Percentiles rank a stretch among this genome's conserved stretches.
phyloP scores from a whole-genome alignment of 2,888 invertebrate genomes.

The Acronicta psi region DNA sequence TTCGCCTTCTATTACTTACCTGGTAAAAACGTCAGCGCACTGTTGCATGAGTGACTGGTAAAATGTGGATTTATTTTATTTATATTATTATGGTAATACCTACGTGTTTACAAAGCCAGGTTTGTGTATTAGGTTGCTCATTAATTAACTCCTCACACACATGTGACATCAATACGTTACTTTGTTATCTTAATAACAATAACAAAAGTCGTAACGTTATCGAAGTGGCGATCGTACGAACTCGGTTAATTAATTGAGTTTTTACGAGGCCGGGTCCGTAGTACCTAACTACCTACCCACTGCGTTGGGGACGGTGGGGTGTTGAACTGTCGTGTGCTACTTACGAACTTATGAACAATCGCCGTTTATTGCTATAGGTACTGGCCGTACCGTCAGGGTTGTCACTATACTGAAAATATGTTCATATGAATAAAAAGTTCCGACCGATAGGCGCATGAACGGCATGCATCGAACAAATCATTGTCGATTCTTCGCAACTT shows the following conservation, averaged over 20 bases:
- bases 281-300: not conserved
- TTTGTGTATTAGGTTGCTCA: slow-evolving; percentile 3
- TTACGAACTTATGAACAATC: slow-evolving; percentile 24
- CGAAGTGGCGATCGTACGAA: slow-evolving; percentile 27
- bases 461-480: no score
- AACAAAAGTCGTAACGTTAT: slow-evolving; percentile 14
- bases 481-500: no score
- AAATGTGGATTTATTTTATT: no score
- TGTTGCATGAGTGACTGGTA: no score
- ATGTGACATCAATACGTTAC: slow-evolving; percentile 4
- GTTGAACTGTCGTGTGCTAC: slow-evolving; percentile 28
- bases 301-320: slow-evolving; percentile 8
- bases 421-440: no score
- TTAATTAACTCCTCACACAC: slow-evolving; percentile 4
- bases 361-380: slow-evolving; percentile 27
- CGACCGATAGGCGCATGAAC: no score
- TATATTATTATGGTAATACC: no score
- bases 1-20: no score
- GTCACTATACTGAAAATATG: not conserved
- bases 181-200: slow-evolving; percentile 33
- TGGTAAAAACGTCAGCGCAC: no score
- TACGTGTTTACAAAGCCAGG: not conserved
- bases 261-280: slow-evolving; percentile 34
- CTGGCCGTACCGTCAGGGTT: slow-evolving; percentile 2
- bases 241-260: slow-evolving; percentile 48